Base-by-base conservation (phyloP, 2,113 vertebrate genomes). In the Tupaia chinensis region DNA sequence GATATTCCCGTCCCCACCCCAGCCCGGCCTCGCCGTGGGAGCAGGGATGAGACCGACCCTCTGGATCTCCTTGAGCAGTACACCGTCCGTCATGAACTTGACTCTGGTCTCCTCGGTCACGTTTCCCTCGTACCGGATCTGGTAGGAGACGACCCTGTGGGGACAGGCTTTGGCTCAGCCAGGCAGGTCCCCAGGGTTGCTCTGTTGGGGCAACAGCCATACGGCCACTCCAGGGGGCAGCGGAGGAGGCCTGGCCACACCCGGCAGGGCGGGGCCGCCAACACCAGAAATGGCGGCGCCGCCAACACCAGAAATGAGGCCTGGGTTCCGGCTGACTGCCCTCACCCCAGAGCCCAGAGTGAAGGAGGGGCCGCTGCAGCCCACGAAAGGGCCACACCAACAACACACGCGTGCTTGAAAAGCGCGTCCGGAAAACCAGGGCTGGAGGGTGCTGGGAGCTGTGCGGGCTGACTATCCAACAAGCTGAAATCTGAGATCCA, bases 21-120 rank as follows among this genome's bases (percentile, higher is more conserved):
- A 1, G 44, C 44, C 19, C 0, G 1, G 22, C 34, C 23, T 4
- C 14, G 44, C 4, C 0, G 0, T 4, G 0, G 1, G 29, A 15
- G 15, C 15, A 1, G 0, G 4, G 61, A 58, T 0, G 5, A 85
- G 5, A 13, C 73, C 44, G 25, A 99, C 99, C 99, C 99, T 99
- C 98, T 99, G 99, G 92, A 99, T 99, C 97, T 99, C 99, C 94
- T 99, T 99, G 89, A 99, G 98, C 83, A 99, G 96, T 72, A 99
- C 99, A 1, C 99, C 99, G 1, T 99, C 99, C 0, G 99, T 99
- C 99, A 99, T 99, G 98, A 99, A 99, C 98, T 99, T 99, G 97
- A 99, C 99, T 89, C 98, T 99, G 0, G 99, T 99, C 54, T 99
- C 99, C 0, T 98, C 97, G 0, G 99, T 99, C 78, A 99, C 99